Evolutionary conservation across 2,797 vertebrate genomes (phyloP), one percentile per base, ranked within the genome.

Genomic region (Cyclura pinguis): DNA sequence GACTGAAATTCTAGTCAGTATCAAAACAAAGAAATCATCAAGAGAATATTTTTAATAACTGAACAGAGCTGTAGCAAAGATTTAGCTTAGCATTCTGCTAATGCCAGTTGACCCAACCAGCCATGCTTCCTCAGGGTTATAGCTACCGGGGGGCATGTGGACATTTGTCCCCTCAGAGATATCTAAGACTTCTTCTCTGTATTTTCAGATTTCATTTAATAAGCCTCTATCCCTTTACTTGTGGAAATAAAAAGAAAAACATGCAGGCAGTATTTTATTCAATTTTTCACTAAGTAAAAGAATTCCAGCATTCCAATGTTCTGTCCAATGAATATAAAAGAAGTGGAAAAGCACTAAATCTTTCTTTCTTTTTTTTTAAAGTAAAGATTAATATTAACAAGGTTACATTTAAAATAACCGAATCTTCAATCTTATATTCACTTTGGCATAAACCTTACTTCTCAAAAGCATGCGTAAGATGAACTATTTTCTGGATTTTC

Each of bases 41-140:
- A 50, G 85, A 74, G 87, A 52, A 84, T 92, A 69, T 74, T 85
- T 57, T 80, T 90, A 82, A 94, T 1, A 74, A 47, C 35, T 55
- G 89, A n/a, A 77, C 52, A 83, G 83, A 50, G 42, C 24, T 67
- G 90, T 6, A 29, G 35, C 57, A 64, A 87, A 90, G 92, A 93
- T 89, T 87, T 89, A 62, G 73, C 82, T 91, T 73, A 80, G 1
- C 77, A 82, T 55, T 87, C 90, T 89, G 85, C 74, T 35, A 88
- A 87, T 67, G 86, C 73, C 85, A 74, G 67, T 91, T 91, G 59
- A 92, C 89, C 72, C 93, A 93, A 91, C 13, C 42, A 89, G 55
- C 85, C 74, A 80, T 9, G 7, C 27, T 77, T 35, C 35, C 14
- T 59, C 13, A 29, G 35, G 5, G 32, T 16, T 76, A 5, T 57